Percentiles rank a stretch among this genome's conserved stretches.
phyloP scores from a whole-genome alignment of 2,797 vertebrate species.

The Toxotes lorentzi region DNA sequence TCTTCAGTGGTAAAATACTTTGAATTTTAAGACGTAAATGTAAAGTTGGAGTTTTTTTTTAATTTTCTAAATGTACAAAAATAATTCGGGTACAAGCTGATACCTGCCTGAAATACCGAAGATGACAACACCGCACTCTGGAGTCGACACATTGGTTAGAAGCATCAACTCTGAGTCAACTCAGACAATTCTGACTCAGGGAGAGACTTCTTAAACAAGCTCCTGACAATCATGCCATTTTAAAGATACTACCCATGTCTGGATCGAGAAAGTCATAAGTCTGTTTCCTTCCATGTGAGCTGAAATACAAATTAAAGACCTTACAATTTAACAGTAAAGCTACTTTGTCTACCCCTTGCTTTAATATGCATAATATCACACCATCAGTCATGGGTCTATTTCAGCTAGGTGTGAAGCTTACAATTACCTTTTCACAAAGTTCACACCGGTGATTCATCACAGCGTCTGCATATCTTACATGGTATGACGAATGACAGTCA shows the following conservation, averaged over 20 bases:
- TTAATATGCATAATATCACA: background rate
- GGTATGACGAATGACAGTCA: conserved; percentile 9
- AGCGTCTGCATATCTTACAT: conserved; percentile 7
- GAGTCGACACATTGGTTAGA: background rate
- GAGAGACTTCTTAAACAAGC: background rate
- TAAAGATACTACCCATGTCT: background rate
- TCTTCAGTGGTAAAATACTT: no score
- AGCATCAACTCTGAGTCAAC: no score
- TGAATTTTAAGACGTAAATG: no score
- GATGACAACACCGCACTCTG: background rate
- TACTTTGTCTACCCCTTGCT: background rate
- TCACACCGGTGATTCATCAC: conserved; percentile 1
- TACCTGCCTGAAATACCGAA: no score
- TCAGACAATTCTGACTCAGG: no score
- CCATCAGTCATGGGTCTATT: background rate
- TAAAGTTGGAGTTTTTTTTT: no score
- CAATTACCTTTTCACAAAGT: conserved; percentile 7
- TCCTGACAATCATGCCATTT: background rate
- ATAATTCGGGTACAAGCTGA: no score
- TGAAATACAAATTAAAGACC: background rate
- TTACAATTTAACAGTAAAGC: background rate
- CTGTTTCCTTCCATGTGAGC: background rate
- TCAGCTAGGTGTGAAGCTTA: background rate
- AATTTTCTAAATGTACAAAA: no score
- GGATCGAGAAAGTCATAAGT: background rate